Conservation (phyloP, 2,797 vertebrate species). For the Tiaroga cobitis region DNA sequence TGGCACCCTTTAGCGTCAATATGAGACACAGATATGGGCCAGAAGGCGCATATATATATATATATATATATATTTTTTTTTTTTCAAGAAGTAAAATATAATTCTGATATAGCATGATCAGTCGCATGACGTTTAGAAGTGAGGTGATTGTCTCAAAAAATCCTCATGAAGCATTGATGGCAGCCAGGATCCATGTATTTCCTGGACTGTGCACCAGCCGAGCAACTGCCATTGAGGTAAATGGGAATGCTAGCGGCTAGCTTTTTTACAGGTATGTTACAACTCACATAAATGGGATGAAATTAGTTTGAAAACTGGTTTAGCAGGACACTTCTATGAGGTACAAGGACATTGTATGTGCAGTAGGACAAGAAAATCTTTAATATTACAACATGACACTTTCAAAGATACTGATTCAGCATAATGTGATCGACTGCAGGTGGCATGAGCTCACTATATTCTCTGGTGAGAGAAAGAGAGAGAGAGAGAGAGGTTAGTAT, state of each 20-base stretch:
- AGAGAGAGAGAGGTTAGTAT: slow-evolving; percentile 9
- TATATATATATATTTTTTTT: too few species aligned
- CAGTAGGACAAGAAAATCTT: background rate
- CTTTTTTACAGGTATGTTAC: background rate
- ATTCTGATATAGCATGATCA: background rate
- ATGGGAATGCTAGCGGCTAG: background rate
- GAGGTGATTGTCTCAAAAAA: background rate
- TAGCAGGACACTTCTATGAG: background rate
- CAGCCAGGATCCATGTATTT: background rate
- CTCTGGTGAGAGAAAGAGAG: slow-evolving; percentile 6
- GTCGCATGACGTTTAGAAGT: background rate
- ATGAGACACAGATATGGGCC: too few species aligned
- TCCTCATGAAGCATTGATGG: background rate
- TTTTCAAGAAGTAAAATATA: too few species aligned
- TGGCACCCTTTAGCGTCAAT: too few species aligned
- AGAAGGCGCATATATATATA: too few species aligned
- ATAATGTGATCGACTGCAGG: slow-evolving; percentile 15
- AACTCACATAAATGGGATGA: background rate
- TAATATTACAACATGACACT: background rate
- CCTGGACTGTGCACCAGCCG: background rate
- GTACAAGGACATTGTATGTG: background rate
- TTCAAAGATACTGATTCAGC: slow-evolving; percentile 14
- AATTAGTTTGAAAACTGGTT: background rate
- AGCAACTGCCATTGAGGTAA: background rate
- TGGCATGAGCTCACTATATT: slow-evolving; percentile 35